Conservation (phyloP, 2,797 vertebrate species). For the Rallus crepitans region DNA sequence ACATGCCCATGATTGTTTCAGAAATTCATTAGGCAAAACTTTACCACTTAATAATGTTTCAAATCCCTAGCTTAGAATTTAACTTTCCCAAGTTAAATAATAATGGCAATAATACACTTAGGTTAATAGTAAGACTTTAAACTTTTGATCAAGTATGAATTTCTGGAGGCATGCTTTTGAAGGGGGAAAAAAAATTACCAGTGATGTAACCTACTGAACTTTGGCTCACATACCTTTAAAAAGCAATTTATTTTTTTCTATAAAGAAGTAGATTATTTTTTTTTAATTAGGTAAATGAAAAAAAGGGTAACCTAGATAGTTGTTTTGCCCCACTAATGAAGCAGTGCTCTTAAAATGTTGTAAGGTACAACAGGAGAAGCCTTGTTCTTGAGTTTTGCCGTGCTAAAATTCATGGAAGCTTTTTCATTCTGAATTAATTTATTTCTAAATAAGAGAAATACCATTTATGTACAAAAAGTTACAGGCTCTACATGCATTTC, state of each 20-base stretch:
- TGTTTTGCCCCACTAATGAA: neutral
- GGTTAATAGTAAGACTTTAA: neutral
- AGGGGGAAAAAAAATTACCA: neutral
- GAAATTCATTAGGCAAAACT: neutral
- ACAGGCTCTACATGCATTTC: neutral
- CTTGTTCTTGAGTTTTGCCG: neutral
- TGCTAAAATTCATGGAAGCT: neutral
- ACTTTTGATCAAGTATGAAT: neutral
- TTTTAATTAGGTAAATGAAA: neutral
- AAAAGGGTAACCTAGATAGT: neutral
- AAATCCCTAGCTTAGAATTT: neutral
- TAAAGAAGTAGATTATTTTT: neutral
- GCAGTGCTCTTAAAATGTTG: neutral
- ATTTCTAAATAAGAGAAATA: neutral
- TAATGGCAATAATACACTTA: neutral
- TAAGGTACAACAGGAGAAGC: neutral
- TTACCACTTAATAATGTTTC: neutral
- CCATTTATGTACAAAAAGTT: neutral
- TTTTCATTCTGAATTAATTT: neutral
- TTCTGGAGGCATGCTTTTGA: neutral
- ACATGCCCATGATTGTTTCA: neutral
- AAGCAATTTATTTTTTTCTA: neutral
- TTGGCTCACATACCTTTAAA: neutral
- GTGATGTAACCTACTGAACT: neutral
- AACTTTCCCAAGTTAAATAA: neutral